A percentile compares a stretch with the other conserved stretches of the same genome.
Evolutionary conservation across 2,797 vertebrate genomes (phyloP).

Genomic region (Acrossocheilus fasciatus): DNA sequence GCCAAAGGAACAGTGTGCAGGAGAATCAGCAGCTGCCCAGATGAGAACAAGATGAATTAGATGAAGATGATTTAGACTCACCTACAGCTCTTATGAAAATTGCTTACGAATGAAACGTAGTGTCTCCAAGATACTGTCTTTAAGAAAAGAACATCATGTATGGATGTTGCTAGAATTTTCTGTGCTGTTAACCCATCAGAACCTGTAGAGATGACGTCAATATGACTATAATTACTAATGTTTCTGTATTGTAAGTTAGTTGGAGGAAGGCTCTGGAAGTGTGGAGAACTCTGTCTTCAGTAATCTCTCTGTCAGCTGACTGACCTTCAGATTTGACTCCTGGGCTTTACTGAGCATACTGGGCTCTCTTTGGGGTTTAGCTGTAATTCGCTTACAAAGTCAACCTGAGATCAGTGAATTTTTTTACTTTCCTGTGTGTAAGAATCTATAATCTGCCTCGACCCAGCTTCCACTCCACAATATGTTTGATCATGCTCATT

Average conservation of each 20-base stretch:
- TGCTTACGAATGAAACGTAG: neutral
- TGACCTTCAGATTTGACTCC: neutral
- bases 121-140: neutral
- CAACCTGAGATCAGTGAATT: neutral
- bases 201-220: neutral
- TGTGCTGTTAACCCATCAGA: neutral
- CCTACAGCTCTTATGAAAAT: no score
- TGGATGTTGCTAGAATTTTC: neutral
- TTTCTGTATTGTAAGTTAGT: neutral
- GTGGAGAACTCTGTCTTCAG: neutral
- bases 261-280: no score
- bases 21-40: no score
- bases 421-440: neutral
- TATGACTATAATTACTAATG: no score
- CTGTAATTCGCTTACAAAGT: neutral
- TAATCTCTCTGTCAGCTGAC: neutral
- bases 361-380: neutral
- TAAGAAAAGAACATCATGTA: neutral
- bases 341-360: neutral
- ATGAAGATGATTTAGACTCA: no score
- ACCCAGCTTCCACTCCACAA: no score
- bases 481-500: no score
- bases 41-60: no score
- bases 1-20: no score
- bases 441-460: no score